A percentile compares a stretch with the other conserved stretches of the same genome.
These are phyloP conservation scores for Passer domesticus DNA, from an alignment of 2,113 vertebrate species.

Conservation along the genomic window DNA sequence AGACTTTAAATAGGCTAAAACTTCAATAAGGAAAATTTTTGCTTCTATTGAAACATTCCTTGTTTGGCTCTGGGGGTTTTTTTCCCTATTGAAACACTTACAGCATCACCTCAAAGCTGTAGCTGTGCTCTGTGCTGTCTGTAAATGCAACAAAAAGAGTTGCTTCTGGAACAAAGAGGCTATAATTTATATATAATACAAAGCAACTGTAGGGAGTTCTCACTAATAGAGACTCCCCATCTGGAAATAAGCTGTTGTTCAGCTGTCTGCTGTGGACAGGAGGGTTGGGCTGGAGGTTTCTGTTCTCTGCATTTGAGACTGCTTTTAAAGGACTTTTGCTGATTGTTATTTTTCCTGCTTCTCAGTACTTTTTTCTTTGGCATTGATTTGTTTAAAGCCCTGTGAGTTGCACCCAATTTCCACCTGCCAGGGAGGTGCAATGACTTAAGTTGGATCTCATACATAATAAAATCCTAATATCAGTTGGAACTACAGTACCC, in stretches of 20 bases:
- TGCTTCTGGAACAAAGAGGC: neutral
- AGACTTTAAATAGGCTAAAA: neutral
- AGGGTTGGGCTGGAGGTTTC: neutral
- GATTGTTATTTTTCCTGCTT: neutral
- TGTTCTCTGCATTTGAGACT: neutral
- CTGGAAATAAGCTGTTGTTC: neutral
- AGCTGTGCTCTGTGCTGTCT: neutral
- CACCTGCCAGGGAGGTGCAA: neutral
- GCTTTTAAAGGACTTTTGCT: neutral
- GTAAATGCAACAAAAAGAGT: conserved; percentile 12
- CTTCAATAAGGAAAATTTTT: neutral
- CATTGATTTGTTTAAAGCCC: conserved; percentile 13
- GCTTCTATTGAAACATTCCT: neutral
- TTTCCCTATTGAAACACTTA: neutral
- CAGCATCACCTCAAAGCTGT: neutral
- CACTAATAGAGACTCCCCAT: neutral
- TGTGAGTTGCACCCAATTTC: neutral
- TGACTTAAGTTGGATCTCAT: neutral
- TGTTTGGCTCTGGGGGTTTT: neutral
- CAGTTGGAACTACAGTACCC: neutral
- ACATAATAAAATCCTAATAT: neutral
- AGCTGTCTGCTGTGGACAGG: neutral
- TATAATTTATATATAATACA: neutral
- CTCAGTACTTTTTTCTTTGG: neutral
- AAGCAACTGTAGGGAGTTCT: conserved; percentile 6